Evolutionary conservation across 2,113 vertebrate species (phyloP), one percentile per base, ranked within the genome.

Genomic region (Ascaphus truei): DNA sequence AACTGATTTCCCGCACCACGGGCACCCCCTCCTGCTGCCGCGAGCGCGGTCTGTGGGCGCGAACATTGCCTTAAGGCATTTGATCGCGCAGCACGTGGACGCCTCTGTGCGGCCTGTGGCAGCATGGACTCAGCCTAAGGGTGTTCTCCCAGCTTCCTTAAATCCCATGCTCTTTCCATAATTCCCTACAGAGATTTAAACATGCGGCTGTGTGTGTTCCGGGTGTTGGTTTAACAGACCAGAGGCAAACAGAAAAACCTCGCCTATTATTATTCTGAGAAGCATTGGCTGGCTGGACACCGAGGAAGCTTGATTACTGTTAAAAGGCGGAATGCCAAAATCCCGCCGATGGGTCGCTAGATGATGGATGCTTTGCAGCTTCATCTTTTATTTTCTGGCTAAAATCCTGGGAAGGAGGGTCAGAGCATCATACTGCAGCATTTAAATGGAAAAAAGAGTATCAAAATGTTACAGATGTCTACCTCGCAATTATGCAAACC

Each of bases 331-430:
- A 22, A 36, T 59, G 66, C 66, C 66, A 68, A 68, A 60, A 60
- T 22, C 15, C 39, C 11, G 43, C 43, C 30, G 25, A 50, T n/a
- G 29, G 55, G 16, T n/a, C 23, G 30, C 30, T 20, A 27, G 43
- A 68, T 68, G 55, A 68, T 68, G 66, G 30, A 68, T 59, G 55
- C 25, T 27, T 48, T 50, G 55, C 66, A 26, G 50, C 25, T 65
- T 61, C 51, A 62, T 31, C 59, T 74, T 80, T 75, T 73, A 27
- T 73, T 72, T 75, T 52, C 41, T 74, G 72, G 62, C 76, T 25
- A 33, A 80, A 75, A 68, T 75, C 65, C 77, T 75, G 76, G 66
- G 52, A 75, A 80, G 75, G 67, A 68, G 62, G 61, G 60, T 59
- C 34, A 58, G 75, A 33, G 52, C 55, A 2, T n/a, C 76, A 71